A percentile compares a stretch with the other conserved stretches of the same genome.
Evolutionary conservation across 2,888 invertebrate species (phyloP).

Genomic region (Ryuthela nishihirai): DNA sequence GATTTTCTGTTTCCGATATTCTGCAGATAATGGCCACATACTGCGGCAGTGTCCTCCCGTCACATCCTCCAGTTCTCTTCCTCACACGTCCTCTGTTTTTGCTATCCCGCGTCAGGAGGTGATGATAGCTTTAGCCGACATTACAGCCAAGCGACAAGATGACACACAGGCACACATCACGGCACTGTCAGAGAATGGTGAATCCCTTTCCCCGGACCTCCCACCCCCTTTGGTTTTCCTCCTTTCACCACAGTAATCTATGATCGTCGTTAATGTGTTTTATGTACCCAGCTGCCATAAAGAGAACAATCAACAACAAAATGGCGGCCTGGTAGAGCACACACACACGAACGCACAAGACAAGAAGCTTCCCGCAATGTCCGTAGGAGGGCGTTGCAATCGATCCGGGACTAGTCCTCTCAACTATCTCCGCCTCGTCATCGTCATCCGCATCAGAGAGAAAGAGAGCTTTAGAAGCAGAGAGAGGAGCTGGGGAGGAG

Average conservation of each 20-base stretch:
- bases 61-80: too few relatives aligned
- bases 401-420: slow-evolving; percentile 3
- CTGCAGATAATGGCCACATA: too few relatives aligned
- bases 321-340: slow-evolving; percentile 31
- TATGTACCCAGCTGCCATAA: slow-evolving; percentile 32
- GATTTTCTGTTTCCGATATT: too few relatives aligned
- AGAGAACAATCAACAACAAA: slow-evolving; percentile 35
- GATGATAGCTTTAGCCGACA: slow-evolving; percentile 17
- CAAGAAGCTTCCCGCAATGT: slow-evolving; percentile 16
- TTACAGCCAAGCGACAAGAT: slow-evolving; percentile 25
- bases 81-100: too few relatives aligned
- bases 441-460: neutral
- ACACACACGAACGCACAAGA: too few relatives aligned
- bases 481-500: neutral
- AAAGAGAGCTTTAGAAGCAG: neutral
- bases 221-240: slow-evolving; percentile 32
- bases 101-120: too few relatives aligned
- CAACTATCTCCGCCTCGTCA: neutral
- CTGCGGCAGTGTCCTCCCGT: too few relatives aligned
- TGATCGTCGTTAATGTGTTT: slow-evolving; percentile 36
- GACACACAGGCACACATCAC: slow-evolving; percentile 29
- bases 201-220: slow-evolving; percentile 19
- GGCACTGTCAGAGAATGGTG: slow-evolving; percentile 25
- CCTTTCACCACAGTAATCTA: slow-evolving; percentile 35
- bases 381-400: slow-evolving; percentile 17